A percentile compares a stretch with the other conserved stretches of the same genome.
These are phyloP conservation scores for Porites cylindrica DNA, from an alignment of 92 coral and sea anemone species.

Conservation along the genomic window DNA sequence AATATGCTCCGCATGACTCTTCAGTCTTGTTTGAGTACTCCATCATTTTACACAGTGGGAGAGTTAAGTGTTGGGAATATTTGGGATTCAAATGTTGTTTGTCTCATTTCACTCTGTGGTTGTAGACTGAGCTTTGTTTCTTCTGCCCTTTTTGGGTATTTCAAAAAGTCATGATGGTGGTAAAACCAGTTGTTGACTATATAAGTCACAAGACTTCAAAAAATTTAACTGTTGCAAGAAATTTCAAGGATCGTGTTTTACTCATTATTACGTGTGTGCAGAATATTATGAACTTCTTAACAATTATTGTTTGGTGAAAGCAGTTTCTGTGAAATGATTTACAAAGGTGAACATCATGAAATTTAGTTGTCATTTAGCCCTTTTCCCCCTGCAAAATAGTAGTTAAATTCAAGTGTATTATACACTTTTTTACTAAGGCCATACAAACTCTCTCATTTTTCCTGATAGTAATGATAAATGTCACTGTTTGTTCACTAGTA, in stretches of 20 bases:
- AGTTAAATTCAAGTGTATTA: too few relatives aligned
- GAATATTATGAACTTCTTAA: not conserved
- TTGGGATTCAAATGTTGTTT: slow-evolving; percentile 8
- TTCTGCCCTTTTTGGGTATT: slow-evolving; percentile 19
- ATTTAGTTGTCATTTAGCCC: too few relatives aligned
- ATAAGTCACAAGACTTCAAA: not conserved
- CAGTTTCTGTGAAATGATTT: not conserved
- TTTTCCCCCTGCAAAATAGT: too few relatives aligned
- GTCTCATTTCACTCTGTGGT: not conserved
- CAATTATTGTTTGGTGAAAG: not conserved
- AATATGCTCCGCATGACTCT: not conserved
- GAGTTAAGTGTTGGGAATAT: slow-evolving; percentile 4
- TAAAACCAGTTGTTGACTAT: not conserved
- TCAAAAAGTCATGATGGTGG: not conserved
- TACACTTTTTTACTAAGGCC: too few relatives aligned
- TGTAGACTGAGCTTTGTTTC: not conserved
- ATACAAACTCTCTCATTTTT: too few relatives aligned
- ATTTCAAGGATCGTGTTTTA: not conserved
- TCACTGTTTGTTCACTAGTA: too few relatives aligned
- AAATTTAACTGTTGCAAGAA: not conserved
- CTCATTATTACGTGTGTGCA: too few relatives aligned
- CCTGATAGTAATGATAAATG: too few relatives aligned
- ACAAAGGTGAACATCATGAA: not conserved
- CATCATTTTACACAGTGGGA: slow-evolving; percentile 4
- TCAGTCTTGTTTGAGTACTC: slow-evolving; percentile 3